Percentiles rank a stretch among this genome's conserved stretches.
phyloP scores from a whole-genome alignment of 1,140 invertebrate species.

The Agraylea sexmaculata region DNA sequence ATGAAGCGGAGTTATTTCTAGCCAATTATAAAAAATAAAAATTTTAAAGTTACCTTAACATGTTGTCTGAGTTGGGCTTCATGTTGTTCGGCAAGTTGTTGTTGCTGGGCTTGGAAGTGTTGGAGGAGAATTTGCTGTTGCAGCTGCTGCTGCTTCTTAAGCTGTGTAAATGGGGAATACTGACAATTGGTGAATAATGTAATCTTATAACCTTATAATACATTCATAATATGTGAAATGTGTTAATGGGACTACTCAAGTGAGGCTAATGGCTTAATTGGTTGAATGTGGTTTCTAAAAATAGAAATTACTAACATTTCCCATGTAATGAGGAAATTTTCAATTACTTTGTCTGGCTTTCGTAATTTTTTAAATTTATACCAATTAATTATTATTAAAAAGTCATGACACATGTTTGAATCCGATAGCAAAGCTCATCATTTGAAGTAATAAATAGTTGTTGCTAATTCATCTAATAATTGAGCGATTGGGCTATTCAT shows the following conservation, averaged over 20 bases:
- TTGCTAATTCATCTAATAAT: too few relatives aligned
- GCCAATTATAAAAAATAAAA: not conserved
- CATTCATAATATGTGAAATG: not conserved
- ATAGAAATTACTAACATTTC: slow-evolving; percentile 8
- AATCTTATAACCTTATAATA: slow-evolving; percentile 6
- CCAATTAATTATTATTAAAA: too few relatives aligned
- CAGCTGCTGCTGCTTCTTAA: slow-evolving; percentile 83
- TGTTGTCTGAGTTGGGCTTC: slow-evolving; percentile 80
- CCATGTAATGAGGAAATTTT: slow-evolving; percentile 15
- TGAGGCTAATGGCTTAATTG: not conserved
- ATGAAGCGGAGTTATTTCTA: not conserved
- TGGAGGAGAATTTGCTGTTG: slow-evolving; percentile 81
- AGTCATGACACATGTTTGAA: too few relatives aligned
- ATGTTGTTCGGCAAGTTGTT: slow-evolving; percentile 77
- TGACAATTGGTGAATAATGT: slow-evolving; percentile 20
- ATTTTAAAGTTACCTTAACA: slow-evolving; percentile 54
- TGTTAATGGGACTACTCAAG: not conserved
- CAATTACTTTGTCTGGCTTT: too few relatives aligned
- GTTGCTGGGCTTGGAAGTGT: slow-evolving; percentile 78
- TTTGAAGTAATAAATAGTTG: too few relatives aligned
- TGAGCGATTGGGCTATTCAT: too few relatives aligned
- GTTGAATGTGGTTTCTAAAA: slow-evolving; percentile 2
- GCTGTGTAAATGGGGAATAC: slow-evolving; percentile 42
- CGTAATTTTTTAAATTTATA: too few relatives aligned
- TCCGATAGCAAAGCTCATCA: too few relatives aligned